These are phyloP conservation scores for Neosilurus hyrtlii DNA, from an alignment of 2,797 vertebrate species.

Conservation along the genomic window DNA sequence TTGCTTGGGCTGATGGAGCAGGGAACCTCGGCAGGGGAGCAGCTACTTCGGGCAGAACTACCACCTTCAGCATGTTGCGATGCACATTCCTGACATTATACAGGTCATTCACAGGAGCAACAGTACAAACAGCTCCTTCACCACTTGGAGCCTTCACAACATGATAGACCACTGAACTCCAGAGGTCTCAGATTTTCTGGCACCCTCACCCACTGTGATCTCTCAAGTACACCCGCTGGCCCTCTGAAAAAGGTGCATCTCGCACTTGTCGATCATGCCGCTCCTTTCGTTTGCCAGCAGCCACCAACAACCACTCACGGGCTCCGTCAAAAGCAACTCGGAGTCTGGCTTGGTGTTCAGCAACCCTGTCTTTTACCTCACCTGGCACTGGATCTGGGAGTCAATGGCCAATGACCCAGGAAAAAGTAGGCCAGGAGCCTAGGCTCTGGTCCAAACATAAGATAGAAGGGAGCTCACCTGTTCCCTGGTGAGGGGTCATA, in stretches of 20 bases:
- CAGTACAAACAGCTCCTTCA: not conserved
- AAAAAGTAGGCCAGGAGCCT: slow-evolving; percentile 1
- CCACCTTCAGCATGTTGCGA: no score
- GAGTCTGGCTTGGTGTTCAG: not conserved
- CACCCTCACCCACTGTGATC: not conserved
- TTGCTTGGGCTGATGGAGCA: no score
- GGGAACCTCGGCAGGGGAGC: no score
- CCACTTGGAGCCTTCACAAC: not conserved
- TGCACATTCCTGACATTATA: not conserved
- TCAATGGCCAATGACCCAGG: no score
- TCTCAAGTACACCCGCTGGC: not conserved
- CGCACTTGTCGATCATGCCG: not conserved
- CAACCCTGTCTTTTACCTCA: not conserved
- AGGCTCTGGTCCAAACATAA: not conserved
- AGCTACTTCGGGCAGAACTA: no score
- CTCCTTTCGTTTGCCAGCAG: not conserved
- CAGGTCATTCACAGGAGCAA: not conserved
- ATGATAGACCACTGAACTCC: not conserved
- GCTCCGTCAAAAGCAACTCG: slow-evolving; percentile 15
- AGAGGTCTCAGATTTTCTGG: not conserved
- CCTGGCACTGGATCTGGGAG: not conserved
- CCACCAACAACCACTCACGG: not conserved
- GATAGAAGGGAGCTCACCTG: not conserved
- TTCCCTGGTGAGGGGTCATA: not conserved
- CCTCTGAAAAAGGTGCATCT: not conserved